Conservation (phyloP, 2,113 vertebrate genomes). For the Phalacrocorax brasilianus region DNA sequence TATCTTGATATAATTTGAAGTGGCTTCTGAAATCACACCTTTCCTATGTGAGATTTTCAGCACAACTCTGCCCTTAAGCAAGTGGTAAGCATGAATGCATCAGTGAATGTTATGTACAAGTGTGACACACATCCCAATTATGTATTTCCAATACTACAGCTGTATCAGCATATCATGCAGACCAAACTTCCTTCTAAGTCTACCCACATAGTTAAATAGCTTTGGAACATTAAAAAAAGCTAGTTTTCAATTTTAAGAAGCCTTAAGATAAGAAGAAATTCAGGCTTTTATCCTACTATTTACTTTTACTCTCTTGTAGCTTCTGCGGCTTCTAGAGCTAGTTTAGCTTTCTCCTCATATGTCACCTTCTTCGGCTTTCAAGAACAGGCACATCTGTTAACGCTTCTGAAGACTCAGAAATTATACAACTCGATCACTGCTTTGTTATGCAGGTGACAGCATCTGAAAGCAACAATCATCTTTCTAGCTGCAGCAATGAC, state of each 20-base stretch:
- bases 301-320: background rate
- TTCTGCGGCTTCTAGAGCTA: background rate
- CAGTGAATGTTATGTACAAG: background rate
- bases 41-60: background rate
- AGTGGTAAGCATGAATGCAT: background rate
- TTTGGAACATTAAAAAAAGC: background rate
- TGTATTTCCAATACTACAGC: background rate
- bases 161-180: background rate
- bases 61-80: slow-evolving; percentile 2
- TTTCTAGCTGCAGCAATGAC: background rate
- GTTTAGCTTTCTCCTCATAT: background rate
- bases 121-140: background rate
- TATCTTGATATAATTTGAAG: background rate
- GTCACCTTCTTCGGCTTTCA: slow-evolving; percentile 24
- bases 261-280: background rate
- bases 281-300: background rate
- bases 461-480: slow-evolving; percentile 10
- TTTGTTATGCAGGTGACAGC: slow-evolving; percentile 37
- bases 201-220: background rate
- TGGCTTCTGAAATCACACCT: slow-evolving; percentile 12
- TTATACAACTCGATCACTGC: background rate
- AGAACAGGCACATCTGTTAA: slow-evolving; percentile 43
- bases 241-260: background rate
- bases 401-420: slow-evolving; percentile 46
- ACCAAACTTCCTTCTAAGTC: slow-evolving; percentile 13